Evolutionary conservation across 1,140 invertebrate genomes (phyloP).

Genomic region (Megathymus violae): DNA sequence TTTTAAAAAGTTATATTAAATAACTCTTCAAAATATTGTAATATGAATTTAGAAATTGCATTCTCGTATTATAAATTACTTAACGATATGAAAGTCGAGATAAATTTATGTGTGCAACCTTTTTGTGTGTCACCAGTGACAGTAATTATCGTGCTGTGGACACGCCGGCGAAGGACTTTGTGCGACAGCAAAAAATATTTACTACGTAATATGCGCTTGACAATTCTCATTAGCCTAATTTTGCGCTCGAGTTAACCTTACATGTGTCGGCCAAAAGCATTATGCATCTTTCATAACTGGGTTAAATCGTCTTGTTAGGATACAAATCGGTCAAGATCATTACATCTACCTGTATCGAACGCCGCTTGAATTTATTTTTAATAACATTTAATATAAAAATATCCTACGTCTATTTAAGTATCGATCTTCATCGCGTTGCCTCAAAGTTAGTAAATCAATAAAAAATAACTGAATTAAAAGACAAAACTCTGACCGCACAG

Average conservation of each 20-base stretch:
- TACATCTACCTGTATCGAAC: slow-evolving; percentile 40
- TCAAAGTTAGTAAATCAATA: not conserved
- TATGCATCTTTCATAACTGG: slow-evolving; percentile 60
- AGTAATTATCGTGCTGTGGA: slow-evolving; percentile 21
- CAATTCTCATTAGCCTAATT: slow-evolving; percentile 57
- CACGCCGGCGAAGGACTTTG: slow-evolving; percentile 37
- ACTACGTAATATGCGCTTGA: slow-evolving; percentile 38
- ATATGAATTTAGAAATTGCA: too few species aligned
- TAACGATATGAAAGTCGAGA: not conserved
- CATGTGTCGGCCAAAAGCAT: slow-evolving; percentile 54
- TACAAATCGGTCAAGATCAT: slow-evolving; percentile 60
- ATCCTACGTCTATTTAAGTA: not conserved
- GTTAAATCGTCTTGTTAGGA: slow-evolving; percentile 55
- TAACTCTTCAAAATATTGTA: too few species aligned
- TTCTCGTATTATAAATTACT: not conserved
- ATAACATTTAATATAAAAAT: slow-evolving; percentile 1
- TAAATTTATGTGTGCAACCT: slow-evolving; percentile 3
- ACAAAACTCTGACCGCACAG: too few species aligned
- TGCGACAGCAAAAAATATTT: slow-evolving; percentile 26
- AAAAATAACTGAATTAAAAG: too few species aligned
- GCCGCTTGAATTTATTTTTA: slow-evolving; percentile 18
- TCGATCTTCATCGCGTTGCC: slow-evolving; percentile 3
- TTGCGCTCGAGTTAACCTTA: slow-evolving; percentile 45
- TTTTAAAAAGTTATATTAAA: too few species aligned
- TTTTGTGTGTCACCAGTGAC: not conserved